Conservation (phyloP, 2,113 vertebrate genomes). For the Megalops atlanticus region DNA sequence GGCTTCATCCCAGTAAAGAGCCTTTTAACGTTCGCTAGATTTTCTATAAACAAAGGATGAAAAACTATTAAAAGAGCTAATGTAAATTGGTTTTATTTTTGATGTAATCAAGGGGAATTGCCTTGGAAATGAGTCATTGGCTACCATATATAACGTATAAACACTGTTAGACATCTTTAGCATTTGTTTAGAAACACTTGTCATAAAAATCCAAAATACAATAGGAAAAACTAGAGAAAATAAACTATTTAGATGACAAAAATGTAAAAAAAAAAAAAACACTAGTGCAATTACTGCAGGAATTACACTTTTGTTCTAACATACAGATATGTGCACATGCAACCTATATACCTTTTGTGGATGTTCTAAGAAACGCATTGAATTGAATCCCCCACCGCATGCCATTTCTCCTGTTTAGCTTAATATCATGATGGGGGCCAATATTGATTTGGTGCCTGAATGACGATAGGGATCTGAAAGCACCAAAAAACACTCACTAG, state of each 20-base stretch:
- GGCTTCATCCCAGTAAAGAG: conserved; percentile 71
- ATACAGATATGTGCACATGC: background rate
- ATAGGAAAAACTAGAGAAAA: too few species aligned
- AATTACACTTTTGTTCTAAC: background rate
- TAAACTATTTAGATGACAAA: too few species aligned
- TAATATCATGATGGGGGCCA: conserved; percentile 14
- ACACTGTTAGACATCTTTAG: background rate
- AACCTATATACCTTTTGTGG: background rate
- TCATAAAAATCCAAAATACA: background rate
- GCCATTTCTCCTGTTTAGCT: conserved; percentile 1
- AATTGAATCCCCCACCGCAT: background rate
- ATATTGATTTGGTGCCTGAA: conserved; percentile 57
- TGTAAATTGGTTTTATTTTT: conserved; percentile 52
- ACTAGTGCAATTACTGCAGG: background rate
- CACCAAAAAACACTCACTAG: conserved; percentile 56
- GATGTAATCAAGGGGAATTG: conserved; percentile 35
- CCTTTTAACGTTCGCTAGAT: conserved; percentile 72
- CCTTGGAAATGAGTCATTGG: conserved; percentile 15
- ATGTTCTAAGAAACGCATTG: background rate
- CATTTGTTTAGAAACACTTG: background rate
- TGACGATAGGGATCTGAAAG: conserved; percentile 65
- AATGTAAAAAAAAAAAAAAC: background rate
- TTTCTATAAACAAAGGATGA: conserved; percentile 68
- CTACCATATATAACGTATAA: background rate
- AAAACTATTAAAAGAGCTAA: conserved; percentile 56